Evolutionary conservation across 1,140 invertebrate genomes (phyloP), one percentile per base, ranked within the genome.

Genomic region (Euschistus heros): DNA sequence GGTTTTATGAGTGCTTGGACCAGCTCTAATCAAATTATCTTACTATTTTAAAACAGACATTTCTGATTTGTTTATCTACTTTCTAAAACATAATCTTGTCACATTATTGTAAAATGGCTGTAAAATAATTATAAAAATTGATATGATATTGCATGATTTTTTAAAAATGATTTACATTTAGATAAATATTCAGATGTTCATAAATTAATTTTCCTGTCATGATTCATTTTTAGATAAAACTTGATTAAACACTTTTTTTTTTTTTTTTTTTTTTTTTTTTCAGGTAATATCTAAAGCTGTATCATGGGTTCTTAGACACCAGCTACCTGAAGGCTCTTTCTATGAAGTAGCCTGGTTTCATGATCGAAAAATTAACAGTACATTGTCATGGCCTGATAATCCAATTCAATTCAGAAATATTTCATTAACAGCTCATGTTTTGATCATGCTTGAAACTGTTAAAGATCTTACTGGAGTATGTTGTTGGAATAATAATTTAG

Each of bases 371-470:
- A 83, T 89, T 74, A 94, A 93, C 74, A 79, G 80, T n/a, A 83
- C 87, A 0, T 72, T 85, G 15, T 78, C 80, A 63, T 80, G 75
- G 74, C 69, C 71, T 65, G 69, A 80, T 22, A 77, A 80, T 65
- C 65, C 68, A 42, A 80, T 87, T 26, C 71, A 77, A 15, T 82
- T 86, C 65, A 79, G 88, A 27, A 94, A 94, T 71, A 88, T 94
- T 17, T 89, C 89, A 1, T 76, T 95, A 0, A 95, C 92, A 0
- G 91, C 92, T 0, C 91, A 94, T 72, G 91, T 94, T 0, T 76
- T 94, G 0, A 91, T 94, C 26, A 89, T 89, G 0, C 75, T 94
- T 62, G 84, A 87, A 47, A 83, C 84, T 7, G 89, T 91, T 0
- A 90, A 89, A 72, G 90, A 94, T 77, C 76, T 93, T 6, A 84